Evolutionary conservation across 2,797 vertebrate genomes (phyloP).

Genomic region (Philypnodon macrostomus): DNA sequence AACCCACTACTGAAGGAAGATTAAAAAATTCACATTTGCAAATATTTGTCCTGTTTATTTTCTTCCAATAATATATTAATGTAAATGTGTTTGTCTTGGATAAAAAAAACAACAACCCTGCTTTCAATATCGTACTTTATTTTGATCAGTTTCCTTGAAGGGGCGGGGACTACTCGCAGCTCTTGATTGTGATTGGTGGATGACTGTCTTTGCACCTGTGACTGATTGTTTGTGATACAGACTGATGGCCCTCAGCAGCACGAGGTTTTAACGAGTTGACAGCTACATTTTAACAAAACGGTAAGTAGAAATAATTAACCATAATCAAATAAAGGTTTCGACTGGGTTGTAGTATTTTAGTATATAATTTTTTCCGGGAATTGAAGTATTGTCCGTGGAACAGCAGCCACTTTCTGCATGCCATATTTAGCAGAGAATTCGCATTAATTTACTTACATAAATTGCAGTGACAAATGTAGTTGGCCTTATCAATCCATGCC

Average conservation of each 20-base stretch:
- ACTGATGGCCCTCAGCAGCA: background rate
- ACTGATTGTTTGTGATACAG: background rate
- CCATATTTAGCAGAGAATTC: too few relatives aligned
- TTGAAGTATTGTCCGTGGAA: too few relatives aligned
- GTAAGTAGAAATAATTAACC: background rate
- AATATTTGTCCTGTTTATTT: conserved; percentile 28
- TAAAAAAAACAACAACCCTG: too few relatives aligned
- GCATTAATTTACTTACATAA: too few relatives aligned
- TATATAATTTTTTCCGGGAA: too few relatives aligned
- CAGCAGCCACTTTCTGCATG: too few relatives aligned
- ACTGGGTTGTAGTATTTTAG: too few relatives aligned
- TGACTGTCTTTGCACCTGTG: background rate
- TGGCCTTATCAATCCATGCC: too few relatives aligned
- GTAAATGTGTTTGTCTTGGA: too few relatives aligned
- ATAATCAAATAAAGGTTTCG: too few relatives aligned
- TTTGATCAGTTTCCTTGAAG: background rate
- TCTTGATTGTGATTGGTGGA: conserved; percentile 8
- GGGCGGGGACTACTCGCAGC: background rate
- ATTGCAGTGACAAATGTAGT: too few relatives aligned
- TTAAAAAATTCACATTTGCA: conserved; percentile 64
- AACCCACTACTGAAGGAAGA: conserved; percentile 54
- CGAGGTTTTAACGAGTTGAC: background rate
- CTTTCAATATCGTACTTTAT: too few relatives aligned
- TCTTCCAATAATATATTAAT: background rate
- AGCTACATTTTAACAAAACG: background rate